Base-by-base conservation (phyloP, 2,113 vertebrate genomes). In the Myrmecophaga tridactyla region DNA sequence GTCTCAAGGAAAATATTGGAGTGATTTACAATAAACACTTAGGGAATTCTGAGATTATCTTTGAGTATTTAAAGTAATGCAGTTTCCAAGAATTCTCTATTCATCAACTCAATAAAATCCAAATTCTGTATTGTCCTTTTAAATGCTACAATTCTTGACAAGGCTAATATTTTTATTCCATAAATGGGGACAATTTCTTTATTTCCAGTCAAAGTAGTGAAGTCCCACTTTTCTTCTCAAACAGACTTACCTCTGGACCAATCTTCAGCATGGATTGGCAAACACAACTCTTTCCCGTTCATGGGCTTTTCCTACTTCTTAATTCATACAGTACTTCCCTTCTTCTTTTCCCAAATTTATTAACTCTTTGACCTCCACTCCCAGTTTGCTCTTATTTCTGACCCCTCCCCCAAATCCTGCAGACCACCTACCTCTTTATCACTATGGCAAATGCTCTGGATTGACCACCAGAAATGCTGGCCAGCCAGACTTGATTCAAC, bases 191-290 rank as follows among this genome's bases (percentile, higher is more conserved):
- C 12, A 72, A 78, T 77, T 63, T 1, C 20, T 36, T 90, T 69
- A 69, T 7, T 8, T 7, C 67, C 65, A n/a, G 1, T 87, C n/a
- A 75, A 73, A 56, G 13, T 21, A 72, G 1, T 15, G 2, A 86
- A 90, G 56, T 62, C 18, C 20, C 87, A 23, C 29, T 70, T 75
- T 93, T 85, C 65, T 95, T 86, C 25, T 77, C 53, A 86, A 83
- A 81, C 7, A 73, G 36, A 83, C 21, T 17, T 62, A 58, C 27
- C n/a, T 80, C 46, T 29, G 31, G 58, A 78, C 18, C 29, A 69
- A 1, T 43, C 7, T 46, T 91, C 53, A 60, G 10, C 9, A 41
- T n/a, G 27, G 18, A 39, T 80, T 80, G 34, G 39, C 5, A 56
- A 56, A 48, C 21, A 86, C 20, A 2, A 53, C 5, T n/a, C 20